phyloP scores from a whole-genome alignment of 2,113 vertebrate genomes.

The Sclerurus mexicanus region DNA sequence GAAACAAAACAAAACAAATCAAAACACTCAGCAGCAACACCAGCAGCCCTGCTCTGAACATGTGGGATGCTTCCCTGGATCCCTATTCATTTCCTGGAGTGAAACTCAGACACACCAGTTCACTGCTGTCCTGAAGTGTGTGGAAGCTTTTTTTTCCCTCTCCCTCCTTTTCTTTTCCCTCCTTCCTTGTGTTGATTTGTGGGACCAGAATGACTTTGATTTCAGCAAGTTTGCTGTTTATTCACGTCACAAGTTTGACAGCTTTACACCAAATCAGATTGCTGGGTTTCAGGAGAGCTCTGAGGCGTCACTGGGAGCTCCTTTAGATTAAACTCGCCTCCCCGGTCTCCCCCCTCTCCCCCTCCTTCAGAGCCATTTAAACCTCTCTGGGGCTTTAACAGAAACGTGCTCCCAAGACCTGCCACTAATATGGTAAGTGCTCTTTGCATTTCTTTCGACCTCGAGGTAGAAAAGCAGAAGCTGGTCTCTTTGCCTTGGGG shows the following conservation, averaged over 20 bases:
- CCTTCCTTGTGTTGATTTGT: slow-evolving; percentile 46
- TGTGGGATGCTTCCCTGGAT: slow-evolving; percentile 22
- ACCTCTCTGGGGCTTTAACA: slow-evolving; percentile 72
- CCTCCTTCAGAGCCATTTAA: slow-evolving; percentile 71
- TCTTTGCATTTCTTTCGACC: slow-evolving; percentile 31
- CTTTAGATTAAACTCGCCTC: slow-evolving; percentile 79
- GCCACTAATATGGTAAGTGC: slow-evolving; percentile 81
- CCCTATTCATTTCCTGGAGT: slow-evolving; percentile 11
- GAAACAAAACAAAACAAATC: not conserved
- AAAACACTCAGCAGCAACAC: not conserved
- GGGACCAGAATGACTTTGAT: slow-evolving; percentile 45
- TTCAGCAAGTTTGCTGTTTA: slow-evolving; percentile 52
- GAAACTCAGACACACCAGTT: not conserved
- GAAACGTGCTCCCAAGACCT: slow-evolving; percentile 61
- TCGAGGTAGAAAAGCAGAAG: not conserved
- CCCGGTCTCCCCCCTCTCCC: slow-evolving; percentile 59
- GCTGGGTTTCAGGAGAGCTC: slow-evolving; percentile 61
- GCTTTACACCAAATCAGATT: slow-evolving; percentile 78
- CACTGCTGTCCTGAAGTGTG: not conserved
- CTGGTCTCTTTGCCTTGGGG: not conserved
- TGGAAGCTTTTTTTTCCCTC: not conserved
- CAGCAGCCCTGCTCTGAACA: not conserved
- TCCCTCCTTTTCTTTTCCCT: slow-evolving; percentile 34
- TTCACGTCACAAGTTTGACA: slow-evolving; percentile 79
- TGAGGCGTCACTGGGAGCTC: slow-evolving; percentile 67